These are phyloP conservation scores for Halocynthia roretzi DNA, from an alignment of 23 tunicate species.

Conservation along the genomic window DNA sequence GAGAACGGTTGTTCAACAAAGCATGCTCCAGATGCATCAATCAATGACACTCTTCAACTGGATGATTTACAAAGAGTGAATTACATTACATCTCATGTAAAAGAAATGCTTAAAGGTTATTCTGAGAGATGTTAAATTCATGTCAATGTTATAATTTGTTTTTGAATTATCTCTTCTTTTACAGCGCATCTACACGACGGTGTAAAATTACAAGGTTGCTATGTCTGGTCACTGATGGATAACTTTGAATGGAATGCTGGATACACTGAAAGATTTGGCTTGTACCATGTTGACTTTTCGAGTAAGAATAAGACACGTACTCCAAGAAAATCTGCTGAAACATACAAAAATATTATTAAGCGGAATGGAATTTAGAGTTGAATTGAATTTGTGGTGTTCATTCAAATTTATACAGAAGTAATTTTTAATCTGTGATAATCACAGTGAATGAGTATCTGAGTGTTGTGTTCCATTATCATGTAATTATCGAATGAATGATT, in stretches of 20 bases:
- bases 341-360: slow-evolving; percentile 38
- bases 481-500: no score
- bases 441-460: no score
- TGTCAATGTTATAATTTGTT: neutral
- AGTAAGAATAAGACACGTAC: slow-evolving; percentile 41
- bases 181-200: slow-evolving; percentile 68
- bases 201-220: slow-evolving; percentile 72
- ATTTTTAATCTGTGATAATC: no score
- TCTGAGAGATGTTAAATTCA: neutral
- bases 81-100: slow-evolving; percentile 48
- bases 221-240: slow-evolving; percentile 79
- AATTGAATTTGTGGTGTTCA: no score
- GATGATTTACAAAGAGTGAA: slow-evolving; percentile 64
- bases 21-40: slow-evolving; percentile 37
- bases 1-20: slow-evolving; percentile 92
- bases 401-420: no score
- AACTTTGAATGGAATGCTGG: slow-evolving; percentile 95
- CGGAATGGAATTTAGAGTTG: slow-evolving; percentile 47
- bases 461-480: no score
- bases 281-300: slow-evolving; percentile 73
- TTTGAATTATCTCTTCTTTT: slow-evolving; percentile 5
- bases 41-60: slow-evolving; percentile 26
- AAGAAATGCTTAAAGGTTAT: slow-evolving; percentile 79
- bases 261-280: slow-evolving; percentile 77
- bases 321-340: slow-evolving; percentile 60